Conservation (phyloP, 2,797 vertebrate species). For the Lepilemur septentrionalis region DNA sequence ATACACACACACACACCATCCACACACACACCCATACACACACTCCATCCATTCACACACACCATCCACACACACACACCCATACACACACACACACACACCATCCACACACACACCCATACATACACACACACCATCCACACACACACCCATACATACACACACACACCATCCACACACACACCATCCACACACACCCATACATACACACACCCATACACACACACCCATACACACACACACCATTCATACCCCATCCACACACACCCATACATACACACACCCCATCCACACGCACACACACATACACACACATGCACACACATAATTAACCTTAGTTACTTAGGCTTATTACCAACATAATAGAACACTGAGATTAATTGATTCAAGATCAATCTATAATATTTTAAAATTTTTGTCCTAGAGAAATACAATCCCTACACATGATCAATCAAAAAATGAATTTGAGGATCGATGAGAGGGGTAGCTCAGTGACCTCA, state of each 20-base stretch:
- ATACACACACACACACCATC: no score
- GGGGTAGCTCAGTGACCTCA: rapidly evolving
- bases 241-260: neutral
- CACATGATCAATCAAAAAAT: neutral
- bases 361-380: neutral
- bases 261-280: neutral
- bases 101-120: no score
- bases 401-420: neutral
- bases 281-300: no score
- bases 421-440: neutral
- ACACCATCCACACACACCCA: neutral
- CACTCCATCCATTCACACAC: no score
- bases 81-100: neutral
- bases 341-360: neutral
- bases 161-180: no score
- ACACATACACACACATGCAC: neutral
- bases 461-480: rapidly evolving
- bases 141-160: no score
- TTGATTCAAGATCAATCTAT: neutral
- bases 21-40: no score
- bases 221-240: neutral
- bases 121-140: neutral
- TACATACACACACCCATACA: neutral
- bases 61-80: neutral
- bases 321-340: neutral